Evolutionary conservation across 2,888 invertebrate genomes (phyloP), one percentile per base, ranked within the genome.

Genomic region (Nycteola revayana): DNA sequence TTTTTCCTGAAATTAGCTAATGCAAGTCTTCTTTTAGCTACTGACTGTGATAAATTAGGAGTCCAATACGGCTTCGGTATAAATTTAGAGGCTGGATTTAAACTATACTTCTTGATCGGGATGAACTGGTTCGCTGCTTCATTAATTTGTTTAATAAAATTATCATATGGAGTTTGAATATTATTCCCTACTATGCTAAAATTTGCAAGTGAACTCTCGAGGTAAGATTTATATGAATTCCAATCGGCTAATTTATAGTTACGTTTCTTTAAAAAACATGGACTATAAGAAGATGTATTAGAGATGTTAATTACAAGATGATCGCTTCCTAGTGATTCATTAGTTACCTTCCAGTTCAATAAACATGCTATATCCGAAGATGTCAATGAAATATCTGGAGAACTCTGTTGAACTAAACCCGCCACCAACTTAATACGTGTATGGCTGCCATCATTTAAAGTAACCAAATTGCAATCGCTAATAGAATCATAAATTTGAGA

Each of bases 281-380:
- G 7, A 2, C 2, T 7, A 7, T 21, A 3, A 21, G 21, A 5
- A 2, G 7, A 2, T 2, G 3, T 2, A 7, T 2, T 21, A 2
- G 21, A 21, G 2, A 21, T 21, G 2, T 21, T 45, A 20, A 48
- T 40, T 1, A 50, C 20, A 1, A 32, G 11, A 9, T 50, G 48
- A 20, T 54, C 49, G 10, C 48, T 50, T 3, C 49, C 47, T 2
- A 54, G 25, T 4, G 9, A 31, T 25, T 52, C 52, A 24, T 50
- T 56, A 1, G 8, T 10, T 5, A 33, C 25, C 1, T 10, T 28
- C 47, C 49, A 52, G 5, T 28, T 24, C 26, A 49, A 39, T 1
- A 20, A 7, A n/a, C 41, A 9, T 4, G 47, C 48, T 10, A 50
- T 43, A 28, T 51, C 50, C 0, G 43, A 18, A 1, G 47, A 26